Percentiles rank a stretch among this genome's conserved stretches.
These are phyloP conservation scores for Ochropleura plecta DNA, from an alignment of 2,888 invertebrate genomes.

Conservation along the genomic window DNA sequence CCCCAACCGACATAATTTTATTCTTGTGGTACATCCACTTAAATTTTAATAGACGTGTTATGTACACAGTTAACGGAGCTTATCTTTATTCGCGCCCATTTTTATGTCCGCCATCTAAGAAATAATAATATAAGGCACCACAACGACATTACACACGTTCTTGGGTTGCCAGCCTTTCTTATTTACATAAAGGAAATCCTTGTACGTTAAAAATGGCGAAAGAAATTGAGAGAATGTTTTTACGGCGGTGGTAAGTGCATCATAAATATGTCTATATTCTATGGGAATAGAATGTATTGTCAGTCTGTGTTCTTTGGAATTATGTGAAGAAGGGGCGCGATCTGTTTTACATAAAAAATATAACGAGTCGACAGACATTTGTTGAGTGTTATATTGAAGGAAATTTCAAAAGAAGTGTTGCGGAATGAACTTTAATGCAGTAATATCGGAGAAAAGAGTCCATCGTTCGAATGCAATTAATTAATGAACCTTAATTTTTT, in stretches of 20 bases:
- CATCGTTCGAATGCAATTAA: not conserved
- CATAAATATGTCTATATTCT: slow-evolving; percentile 61
- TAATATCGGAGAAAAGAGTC: not conserved
- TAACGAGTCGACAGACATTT: slow-evolving; percentile 19
- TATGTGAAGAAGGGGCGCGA: slow-evolving; percentile 35
- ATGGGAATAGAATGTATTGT: slow-evolving; percentile 53
- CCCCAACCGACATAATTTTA: slow-evolving; percentile 44
- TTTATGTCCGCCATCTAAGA: slow-evolving; percentile 60
- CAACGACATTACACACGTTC: slow-evolving; percentile 62
- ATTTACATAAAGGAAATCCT: slow-evolving; percentile 65
- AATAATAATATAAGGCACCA: slow-evolving; percentile 61
- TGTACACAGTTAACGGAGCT: slow-evolving; percentile 60
- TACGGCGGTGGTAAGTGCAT: slow-evolving; percentile 59
- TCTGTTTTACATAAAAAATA: slow-evolving; percentile 53
- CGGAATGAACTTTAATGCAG: too few relatives aligned
- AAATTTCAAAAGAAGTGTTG: not conserved
- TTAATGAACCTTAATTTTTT: not conserved
- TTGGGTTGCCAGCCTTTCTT: slow-evolving; percentile 52
- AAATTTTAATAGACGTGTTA: slow-evolving; percentile 59
- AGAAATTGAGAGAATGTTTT: slow-evolving; percentile 62
- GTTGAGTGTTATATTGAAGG: slow-evolving; percentile 4
- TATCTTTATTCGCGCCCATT: slow-evolving; percentile 58
- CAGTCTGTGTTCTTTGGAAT: slow-evolving; percentile 54
- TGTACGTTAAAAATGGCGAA: slow-evolving; percentile 61
- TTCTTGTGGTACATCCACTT: slow-evolving; percentile 44